Conservation (phyloP, 2,888 invertebrate species). For the Apamea epomidion region DNA sequence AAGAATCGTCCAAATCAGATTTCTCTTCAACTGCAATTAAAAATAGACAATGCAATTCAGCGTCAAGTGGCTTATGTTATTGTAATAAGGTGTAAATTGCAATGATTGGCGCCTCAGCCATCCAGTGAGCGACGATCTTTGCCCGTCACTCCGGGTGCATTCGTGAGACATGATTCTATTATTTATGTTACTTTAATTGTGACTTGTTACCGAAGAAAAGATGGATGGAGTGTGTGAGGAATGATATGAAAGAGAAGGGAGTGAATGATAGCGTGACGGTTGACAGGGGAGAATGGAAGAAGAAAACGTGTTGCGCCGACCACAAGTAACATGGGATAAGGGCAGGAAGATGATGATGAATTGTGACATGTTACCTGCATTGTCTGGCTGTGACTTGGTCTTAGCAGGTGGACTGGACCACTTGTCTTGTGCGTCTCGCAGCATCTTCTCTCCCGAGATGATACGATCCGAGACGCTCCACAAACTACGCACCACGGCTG, state of each 20-base stretch:
- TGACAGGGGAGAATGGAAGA: too few relatives aligned
- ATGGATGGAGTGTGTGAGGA: too few relatives aligned
- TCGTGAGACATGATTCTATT: neutral
- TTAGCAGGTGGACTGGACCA: constrained; percentile 79
- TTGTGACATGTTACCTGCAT: constrained; percentile 66
- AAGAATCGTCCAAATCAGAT: constrained; percentile 81
- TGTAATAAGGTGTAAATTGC: too few relatives aligned
- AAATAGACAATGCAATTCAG: constrained; percentile 5
- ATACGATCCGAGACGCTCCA: constrained; percentile 86
- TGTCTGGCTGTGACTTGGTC: constrained; percentile 71
- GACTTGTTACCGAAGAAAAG: too few relatives aligned
- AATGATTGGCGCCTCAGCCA: neutral
- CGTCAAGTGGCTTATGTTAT: too few relatives aligned
- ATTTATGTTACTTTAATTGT: neutral
- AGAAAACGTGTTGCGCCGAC: too few relatives aligned
- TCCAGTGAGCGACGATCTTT: neutral
- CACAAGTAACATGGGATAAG: too few relatives aligned
- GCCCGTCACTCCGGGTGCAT: neutral
- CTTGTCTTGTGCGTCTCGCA: constrained; percentile 86
- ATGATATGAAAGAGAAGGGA: too few relatives aligned
- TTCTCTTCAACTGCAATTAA: constrained; percentile 81
- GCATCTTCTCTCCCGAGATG: constrained; percentile 85
- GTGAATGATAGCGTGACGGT: too few relatives aligned
- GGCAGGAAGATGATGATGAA: too few relatives aligned
- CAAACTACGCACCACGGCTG: constrained; percentile 83